These are phyloP conservation scores for Tamandua tetradactyla DNA, from an alignment of 2,797 vertebrate genomes.

Conservation along the genomic window DNA sequence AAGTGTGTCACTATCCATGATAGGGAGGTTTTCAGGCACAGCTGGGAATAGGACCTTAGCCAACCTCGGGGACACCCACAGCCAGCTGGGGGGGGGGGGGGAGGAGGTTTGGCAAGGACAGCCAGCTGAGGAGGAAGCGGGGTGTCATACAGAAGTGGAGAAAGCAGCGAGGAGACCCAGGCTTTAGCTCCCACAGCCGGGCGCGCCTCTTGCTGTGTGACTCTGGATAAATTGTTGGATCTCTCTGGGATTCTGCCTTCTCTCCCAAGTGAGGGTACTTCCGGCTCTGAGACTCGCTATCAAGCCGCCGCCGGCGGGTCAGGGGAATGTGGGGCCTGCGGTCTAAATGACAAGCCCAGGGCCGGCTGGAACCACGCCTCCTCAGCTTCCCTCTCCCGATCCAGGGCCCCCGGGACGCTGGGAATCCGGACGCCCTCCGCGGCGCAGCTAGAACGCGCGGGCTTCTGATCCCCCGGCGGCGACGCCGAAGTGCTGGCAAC, in stretches of 20 bases:
- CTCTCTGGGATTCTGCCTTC: not conserved
- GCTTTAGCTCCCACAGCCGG: too few relatives aligned
- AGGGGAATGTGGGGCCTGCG: not conserved
- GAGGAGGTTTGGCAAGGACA: too few relatives aligned
- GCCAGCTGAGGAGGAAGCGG: too few relatives aligned
- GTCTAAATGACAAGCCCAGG: not conserved
- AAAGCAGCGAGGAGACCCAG: too few relatives aligned
- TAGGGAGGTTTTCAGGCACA: not conserved
- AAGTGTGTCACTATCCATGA: too few relatives aligned
- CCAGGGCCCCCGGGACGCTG: not conserved
- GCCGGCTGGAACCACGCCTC: too few relatives aligned
- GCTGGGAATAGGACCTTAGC: not conserved
- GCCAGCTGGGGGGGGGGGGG: too few relatives aligned
- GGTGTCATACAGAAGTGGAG: too few relatives aligned
- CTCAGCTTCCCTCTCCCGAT: not conserved
- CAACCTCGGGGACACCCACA: too few relatives aligned
- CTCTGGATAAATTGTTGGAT: not conserved
- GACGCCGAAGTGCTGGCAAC: not conserved
- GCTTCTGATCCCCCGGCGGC: too few relatives aligned
- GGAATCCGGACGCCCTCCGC: not conserved
- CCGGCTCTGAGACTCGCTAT: not conserved
- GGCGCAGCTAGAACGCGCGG: not conserved
- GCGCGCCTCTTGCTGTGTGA: too few relatives aligned
- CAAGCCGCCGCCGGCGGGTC: not conserved
- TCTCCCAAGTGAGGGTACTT: not conserved